phyloP scores from a whole-genome alignment of 2,113 vertebrate genomes.

The Riparia riparia region DNA sequence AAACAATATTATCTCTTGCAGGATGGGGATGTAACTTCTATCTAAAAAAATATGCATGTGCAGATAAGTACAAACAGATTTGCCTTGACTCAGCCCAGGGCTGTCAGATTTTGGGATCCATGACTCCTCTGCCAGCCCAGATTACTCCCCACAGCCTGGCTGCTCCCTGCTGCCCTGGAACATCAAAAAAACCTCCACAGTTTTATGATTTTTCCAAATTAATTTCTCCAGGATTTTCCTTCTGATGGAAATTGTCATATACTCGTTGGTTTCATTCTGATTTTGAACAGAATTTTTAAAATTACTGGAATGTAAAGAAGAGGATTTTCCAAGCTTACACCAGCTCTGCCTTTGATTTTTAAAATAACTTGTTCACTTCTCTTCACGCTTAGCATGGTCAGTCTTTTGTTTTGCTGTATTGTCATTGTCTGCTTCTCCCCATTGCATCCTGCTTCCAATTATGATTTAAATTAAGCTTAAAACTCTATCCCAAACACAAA shows the following conservation, averaged over 20 bases:
- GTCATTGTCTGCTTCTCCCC: neutral
- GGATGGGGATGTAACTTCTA: neutral
- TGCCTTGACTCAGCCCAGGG: neutral
- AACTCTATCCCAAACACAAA: conserved; percentile 1
- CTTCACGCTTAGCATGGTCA: neutral
- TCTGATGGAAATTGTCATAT: neutral
- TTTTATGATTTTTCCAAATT: neutral
- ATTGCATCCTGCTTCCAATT: neutral
- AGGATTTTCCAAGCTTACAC: neutral
- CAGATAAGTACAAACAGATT: conserved; percentile 3
- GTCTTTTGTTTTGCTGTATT: conserved; percentile 3
- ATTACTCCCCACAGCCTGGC: neutral
- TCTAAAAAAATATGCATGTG: conserved; percentile 1
- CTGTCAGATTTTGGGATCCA: neutral
- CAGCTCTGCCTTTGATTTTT: conserved; percentile 7
- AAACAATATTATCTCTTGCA: neutral
- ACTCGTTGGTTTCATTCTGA: neutral
- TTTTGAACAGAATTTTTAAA: neutral
- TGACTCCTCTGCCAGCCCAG: neutral
- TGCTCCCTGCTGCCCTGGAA: neutral
- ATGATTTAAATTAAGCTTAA: conserved; percentile 42
- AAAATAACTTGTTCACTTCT: neutral
- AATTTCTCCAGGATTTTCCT: neutral
- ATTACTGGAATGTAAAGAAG: neutral
- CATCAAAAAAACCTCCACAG: neutral